phyloP scores from a whole-genome alignment of 2,888 invertebrate species.

The Phyto melanocephala region DNA sequence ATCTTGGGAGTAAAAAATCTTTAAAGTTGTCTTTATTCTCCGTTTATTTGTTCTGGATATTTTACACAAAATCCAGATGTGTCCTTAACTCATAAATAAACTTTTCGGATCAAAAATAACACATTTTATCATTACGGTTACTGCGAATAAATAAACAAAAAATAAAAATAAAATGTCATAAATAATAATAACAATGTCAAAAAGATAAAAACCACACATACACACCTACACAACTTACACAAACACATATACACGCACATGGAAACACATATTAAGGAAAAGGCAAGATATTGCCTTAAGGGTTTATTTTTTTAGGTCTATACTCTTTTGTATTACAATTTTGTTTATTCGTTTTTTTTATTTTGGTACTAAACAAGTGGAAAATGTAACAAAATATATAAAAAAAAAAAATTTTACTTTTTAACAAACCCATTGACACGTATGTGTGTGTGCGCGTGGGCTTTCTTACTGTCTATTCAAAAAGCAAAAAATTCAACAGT shows the following conservation, averaged over 20 bases:
- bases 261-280: neutral
- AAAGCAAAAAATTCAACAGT: neutral
- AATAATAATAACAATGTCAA: conserved; percentile 15
- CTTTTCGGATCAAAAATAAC: neutral
- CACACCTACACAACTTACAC: neutral
- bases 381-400: neutral
- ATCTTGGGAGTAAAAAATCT: too few species aligned
- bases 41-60: neutral
- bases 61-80: conserved; percentile 5
- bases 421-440: conserved; percentile 7
- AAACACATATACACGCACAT: neutral
- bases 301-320: neutral
- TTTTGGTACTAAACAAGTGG: neutral
- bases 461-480: neutral
- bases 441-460: neutral
- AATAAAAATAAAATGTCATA: conserved; percentile 4
- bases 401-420: conserved; percentile 26
- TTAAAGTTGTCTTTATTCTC: neutral
- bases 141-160: neutral
- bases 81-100: neutral
- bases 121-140: neutral
- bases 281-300: neutral
- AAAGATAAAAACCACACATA: neutral
- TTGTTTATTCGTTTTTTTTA: neutral
- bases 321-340: neutral